A percentile compares a stretch with the other conserved stretches of the same genome.
These are phyloP conservation scores for Hemistola chrysoprasaria DNA, from an alignment of 2,888 invertebrate species.

Conservation along the genomic window DNA sequence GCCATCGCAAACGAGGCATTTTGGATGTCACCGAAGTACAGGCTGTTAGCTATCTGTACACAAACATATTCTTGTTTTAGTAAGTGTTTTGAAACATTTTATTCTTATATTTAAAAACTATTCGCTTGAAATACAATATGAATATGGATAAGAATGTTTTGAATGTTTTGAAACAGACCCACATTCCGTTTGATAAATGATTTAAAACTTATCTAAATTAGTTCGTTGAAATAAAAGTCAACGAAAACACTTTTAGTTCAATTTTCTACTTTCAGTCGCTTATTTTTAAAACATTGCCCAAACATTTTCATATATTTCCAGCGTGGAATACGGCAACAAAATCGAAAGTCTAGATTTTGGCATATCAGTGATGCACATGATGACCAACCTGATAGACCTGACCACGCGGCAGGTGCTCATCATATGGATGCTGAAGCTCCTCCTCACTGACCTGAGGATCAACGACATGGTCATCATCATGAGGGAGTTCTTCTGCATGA, in stretches of 20 bases:
- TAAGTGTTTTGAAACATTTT: too few relatives aligned
- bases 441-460: constrained; percentile 51
- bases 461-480: constrained; percentile 57
- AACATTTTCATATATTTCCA: constrained; percentile 33
- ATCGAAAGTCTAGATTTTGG: constrained; percentile 55
- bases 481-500: constrained; percentile 55
- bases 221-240: too few relatives aligned
- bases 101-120: too few relatives aligned
- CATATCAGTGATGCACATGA: constrained; percentile 54
- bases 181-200: too few relatives aligned
- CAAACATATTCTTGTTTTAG: constrained; percentile 59
- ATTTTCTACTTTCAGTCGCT: too few relatives aligned
- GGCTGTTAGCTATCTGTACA: constrained; percentile 55
- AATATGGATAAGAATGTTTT: too few relatives aligned
- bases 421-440: constrained; percentile 52
- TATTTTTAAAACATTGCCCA: too few relatives aligned
- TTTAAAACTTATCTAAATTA: too few relatives aligned
- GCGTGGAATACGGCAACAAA: constrained; percentile 52
- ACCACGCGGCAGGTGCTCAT: constrained; percentile 46
- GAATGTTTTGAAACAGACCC: too few relatives aligned
- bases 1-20: constrained; percentile 50
- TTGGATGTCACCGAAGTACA: constrained; percentile 57
- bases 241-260: too few relatives aligned
- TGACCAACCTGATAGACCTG: constrained; percentile 42
- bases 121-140: too few relatives aligned